phyloP scores from a whole-genome alignment of 2,888 invertebrate species.

The Mesochorus sp. region DNA sequence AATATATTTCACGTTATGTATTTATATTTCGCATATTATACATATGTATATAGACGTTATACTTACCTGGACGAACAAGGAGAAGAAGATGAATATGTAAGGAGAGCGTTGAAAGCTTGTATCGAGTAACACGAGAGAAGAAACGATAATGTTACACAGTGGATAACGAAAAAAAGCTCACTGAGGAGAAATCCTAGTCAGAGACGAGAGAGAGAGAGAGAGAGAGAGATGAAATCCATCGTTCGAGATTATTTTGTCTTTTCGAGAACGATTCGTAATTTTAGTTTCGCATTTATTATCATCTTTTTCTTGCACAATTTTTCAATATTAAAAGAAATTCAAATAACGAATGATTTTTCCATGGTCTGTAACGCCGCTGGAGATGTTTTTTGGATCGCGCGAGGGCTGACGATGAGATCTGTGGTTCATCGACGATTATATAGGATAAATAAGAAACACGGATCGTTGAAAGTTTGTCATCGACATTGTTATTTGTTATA shows the following conservation, averaged over 20 bases:
- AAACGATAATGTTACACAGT: slow-evolving; percentile 66
- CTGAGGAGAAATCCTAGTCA: slow-evolving; percentile 77
- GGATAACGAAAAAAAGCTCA: slow-evolving; percentile 65
- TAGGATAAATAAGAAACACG: slow-evolving; percentile 54
- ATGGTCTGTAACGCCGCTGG: too few species aligned
- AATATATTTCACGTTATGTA: slow-evolving; percentile 59
- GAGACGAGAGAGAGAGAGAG: slow-evolving; percentile 65
- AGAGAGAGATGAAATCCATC: slow-evolving; percentile 59
- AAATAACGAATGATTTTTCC: too few species aligned
- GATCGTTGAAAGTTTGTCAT: slow-evolving; percentile 67
- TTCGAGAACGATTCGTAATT: too few species aligned
- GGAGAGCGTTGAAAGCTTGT: too few species aligned
- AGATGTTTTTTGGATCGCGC: slow-evolving; percentile 68
- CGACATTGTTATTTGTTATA: slow-evolving; percentile 69
- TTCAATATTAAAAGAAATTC: too few species aligned
- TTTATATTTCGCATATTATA: slow-evolving; percentile 61
- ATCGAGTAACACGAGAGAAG: slow-evolving; percentile 54
- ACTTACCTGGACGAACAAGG: slow-evolving; percentile 64
- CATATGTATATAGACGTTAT: slow-evolving; percentile 66
- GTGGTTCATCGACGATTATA: too few species aligned
- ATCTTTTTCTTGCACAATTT: too few species aligned
- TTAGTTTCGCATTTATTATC: too few species aligned
- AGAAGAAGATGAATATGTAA: slow-evolving; percentile 63
- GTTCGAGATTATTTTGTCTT: slow-evolving; percentile 73
- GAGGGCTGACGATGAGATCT: too few species aligned